Conservation (phyloP, 2,113 vertebrate species). For the Calidris pygmaea region DNA sequence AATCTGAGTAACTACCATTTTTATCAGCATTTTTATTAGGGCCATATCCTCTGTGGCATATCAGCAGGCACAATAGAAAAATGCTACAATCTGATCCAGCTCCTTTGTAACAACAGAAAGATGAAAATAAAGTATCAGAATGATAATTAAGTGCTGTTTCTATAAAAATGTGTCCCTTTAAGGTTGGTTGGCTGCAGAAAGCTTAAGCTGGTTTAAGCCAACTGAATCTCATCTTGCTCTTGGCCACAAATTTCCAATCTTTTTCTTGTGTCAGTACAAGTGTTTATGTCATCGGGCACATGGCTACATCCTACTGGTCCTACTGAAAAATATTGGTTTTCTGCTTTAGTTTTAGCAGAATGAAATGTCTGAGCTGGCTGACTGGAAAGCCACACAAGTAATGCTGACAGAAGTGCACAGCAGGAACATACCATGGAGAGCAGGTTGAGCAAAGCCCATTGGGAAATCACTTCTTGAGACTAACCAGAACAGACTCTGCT, state of each 20-base stretch:
- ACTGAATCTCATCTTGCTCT: background rate
- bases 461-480: background rate
- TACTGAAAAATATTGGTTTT: background rate
- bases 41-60: background rate
- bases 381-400: background rate
- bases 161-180: background rate
- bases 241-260: background rate
- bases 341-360: background rate
- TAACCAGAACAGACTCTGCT: background rate
- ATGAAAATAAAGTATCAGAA: background rate
- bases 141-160: background rate
- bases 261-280: background rate
- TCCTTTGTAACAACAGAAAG: background rate
- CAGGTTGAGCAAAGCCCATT: background rate
- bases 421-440: background rate
- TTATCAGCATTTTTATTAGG: background rate
- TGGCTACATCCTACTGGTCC: background rate
- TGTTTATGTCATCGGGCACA: rapidly evolving
- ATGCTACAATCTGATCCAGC: background rate
- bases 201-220: background rate
- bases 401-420: background rate
- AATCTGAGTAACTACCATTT: background rate
- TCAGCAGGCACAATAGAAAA: background rate
- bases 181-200: background rate
- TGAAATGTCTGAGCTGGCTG: background rate